Conservation (phyloP, 2,113 vertebrate species). For the Xiphorhynchus elegans region DNA sequence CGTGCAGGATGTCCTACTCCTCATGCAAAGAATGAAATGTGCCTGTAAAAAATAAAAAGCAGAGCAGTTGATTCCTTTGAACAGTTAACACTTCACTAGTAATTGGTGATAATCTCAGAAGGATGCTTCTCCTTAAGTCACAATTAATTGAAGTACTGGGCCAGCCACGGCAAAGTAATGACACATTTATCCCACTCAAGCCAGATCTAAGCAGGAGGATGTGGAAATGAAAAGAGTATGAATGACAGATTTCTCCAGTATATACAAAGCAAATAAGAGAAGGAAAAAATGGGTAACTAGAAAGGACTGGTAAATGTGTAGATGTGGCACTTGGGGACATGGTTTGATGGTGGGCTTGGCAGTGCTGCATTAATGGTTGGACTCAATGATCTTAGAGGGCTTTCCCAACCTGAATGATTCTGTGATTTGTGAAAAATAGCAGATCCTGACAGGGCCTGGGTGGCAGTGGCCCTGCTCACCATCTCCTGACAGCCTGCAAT, state of each 20-base stretch:
- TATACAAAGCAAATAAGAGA: background rate
- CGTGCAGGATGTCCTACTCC: background rate
- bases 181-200: background rate
- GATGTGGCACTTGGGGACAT: background rate
- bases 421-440: background rate
- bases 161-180: background rate
- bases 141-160: background rate
- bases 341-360: background rate
- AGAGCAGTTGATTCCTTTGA: background rate
- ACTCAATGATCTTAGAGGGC: background rate
- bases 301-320: background rate
- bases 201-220: background rate
- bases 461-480: background rate
- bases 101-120: constrained; percentile 7
- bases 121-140: background rate
- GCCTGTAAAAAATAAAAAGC: background rate
- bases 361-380: background rate
- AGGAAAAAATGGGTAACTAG: background rate
- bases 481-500: background rate
- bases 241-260: background rate
- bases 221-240: background rate
- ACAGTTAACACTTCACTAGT: constrained; percentile 2
- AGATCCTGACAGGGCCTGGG: background rate
- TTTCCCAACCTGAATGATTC: background rate
- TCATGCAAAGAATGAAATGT: background rate